Evolutionary conservation across 2,888 invertebrate genomes (phyloP).

Genomic region (Balanococcus diminutus): DNA sequence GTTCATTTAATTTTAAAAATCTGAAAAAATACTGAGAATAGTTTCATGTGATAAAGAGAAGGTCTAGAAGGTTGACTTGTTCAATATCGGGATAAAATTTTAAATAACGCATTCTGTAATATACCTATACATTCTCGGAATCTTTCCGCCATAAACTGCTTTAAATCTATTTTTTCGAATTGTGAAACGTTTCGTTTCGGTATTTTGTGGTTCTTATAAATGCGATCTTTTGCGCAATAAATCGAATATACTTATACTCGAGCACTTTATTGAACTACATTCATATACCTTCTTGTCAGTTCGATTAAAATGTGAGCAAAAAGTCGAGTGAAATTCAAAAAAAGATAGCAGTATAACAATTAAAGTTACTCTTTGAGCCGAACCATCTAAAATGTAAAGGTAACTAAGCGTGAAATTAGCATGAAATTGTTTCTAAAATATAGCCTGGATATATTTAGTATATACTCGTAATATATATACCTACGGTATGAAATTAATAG

Average conservation of each 20-base stretch:
- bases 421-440: neutral
- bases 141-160: neutral
- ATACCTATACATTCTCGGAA: too few relatives aligned
- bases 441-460: neutral
- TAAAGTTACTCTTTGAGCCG: conserved; percentile 2
- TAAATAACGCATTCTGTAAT: too few relatives aligned
- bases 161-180: neutral
- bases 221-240: neutral
- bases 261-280: neutral
- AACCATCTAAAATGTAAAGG: neutral
- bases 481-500: neutral
- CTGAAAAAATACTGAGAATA: too few relatives aligned
- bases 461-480: neutral
- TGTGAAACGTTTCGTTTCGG: neutral
- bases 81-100: too few relatives aligned
- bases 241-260: neutral
- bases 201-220: neutral
- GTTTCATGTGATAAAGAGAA: too few relatives aligned
- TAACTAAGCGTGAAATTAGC: neutral
- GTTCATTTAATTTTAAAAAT: too few relatives aligned
- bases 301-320: neutral
- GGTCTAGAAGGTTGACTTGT: too few relatives aligned
- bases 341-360: neutral
- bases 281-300: too few relatives aligned
- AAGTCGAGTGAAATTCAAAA: neutral